Conservation (phyloP, 2,113 vertebrate genomes). For the Podarcis raffonei region DNA sequence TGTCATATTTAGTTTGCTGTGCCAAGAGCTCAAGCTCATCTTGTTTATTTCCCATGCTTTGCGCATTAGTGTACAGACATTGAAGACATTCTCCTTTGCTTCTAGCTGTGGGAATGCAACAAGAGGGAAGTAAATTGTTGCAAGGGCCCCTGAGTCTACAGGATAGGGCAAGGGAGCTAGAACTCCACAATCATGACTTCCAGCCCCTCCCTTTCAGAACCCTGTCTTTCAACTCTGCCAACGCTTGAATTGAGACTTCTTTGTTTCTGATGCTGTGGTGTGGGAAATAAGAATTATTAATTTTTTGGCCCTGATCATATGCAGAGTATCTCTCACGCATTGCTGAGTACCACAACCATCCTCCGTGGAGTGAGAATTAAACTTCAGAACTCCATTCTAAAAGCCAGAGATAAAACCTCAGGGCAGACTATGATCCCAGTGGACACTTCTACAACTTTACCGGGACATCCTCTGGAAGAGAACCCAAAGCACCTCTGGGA, state of each 20-base stretch:
- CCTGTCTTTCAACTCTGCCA: no score
- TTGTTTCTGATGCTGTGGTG: not conserved
- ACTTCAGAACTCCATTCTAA: not conserved
- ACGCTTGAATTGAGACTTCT: not conserved
- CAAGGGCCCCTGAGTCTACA: not conserved
- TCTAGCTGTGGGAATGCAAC: not conserved
- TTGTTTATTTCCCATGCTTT: no score
- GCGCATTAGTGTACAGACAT: no score
- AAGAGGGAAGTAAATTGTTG: not conserved
- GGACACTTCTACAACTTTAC: no score
- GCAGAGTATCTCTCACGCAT: not conserved
- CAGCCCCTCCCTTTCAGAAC: not conserved
- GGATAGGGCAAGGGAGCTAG: not conserved
- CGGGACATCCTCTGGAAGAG: not conserved
- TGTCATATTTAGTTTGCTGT: no score
- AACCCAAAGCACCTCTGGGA: not conserved
- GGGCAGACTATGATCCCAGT: not conserved
- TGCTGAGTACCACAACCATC: not conserved
- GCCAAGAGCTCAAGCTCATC: no score
- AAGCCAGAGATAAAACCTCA: not conserved
- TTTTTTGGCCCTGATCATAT: not conserved
- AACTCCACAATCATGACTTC: not conserved
- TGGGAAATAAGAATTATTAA: not conserved
- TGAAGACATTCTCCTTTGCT: no score
- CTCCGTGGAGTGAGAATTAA: not conserved